Base-by-base conservation (phyloP, 2,113 vertebrate genomes). In the Vombatus ursinus region DNA sequence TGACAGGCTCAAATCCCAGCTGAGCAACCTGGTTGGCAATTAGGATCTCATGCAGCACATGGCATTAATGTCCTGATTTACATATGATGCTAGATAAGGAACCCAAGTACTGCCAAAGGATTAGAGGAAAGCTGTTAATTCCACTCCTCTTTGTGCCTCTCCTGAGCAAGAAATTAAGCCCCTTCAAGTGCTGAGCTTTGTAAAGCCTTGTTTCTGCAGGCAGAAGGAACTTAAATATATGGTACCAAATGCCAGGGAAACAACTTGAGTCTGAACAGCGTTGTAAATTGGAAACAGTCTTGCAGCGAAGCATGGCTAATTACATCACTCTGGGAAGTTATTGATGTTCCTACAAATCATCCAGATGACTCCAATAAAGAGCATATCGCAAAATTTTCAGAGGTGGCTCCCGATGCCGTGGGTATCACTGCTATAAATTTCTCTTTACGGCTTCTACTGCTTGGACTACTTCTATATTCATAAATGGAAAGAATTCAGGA, bases 381-480 rank as follows among this genome's bases (percentile, higher is more conserved):
- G 52, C 44, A 9, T 12, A 1, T 50, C 47, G 91, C 50, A 12
- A n/a, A 61, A 47, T 90, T 77, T 84, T 90, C 68, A 77, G 22
- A 44, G n/a, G 48, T 28, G 93, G 47, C 7, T 92, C 68, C 89
- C 25, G 24, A 93, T 48, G 50, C 50, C 1, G 0, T 8, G 23
- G 0, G 24, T 25, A 51, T 49, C n/a, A 9, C 22, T 7, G n/a
- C n/a, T n/a, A n/a, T n/a, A n/a, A n/a, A n/a, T n/a, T n/a, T n/a
- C n/a, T n/a, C n/a, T n/a, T n/a, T n/a, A n/a, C n/a, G n/a, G n/a
- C n/a, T n/a, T n/a, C n/a, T n/a, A n/a, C n/a, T n/a, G 16, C 49
- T 24, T 0, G 2, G 14, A 12, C 48, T 37, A 44, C 37, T 49
- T 10, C 4, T 0, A 23, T 37, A 0, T 26, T 11, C 10, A 6